Base-by-base conservation (phyloP, 2,888 invertebrate species). In the Ashinkailepas kermadecensis region DNA sequence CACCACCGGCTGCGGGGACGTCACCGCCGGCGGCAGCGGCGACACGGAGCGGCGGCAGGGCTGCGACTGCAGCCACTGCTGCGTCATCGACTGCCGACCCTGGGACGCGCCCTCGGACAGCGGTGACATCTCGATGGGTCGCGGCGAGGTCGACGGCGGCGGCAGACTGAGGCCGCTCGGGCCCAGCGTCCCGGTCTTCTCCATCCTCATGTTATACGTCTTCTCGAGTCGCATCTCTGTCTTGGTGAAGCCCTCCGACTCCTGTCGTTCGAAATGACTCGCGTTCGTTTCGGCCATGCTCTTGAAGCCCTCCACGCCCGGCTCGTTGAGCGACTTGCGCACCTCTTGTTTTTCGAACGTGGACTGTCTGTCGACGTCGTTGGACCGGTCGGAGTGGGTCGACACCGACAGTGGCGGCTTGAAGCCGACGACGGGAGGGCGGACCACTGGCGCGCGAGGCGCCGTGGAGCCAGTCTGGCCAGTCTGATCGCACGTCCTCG, bases 231-330 rank as follows among this genome's bases (percentile, higher is more conserved):
- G 56, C 74, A 56, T 74, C n/a, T 74, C 54, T 21, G 18, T 10
- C 74, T 54, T 74, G 74, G 74, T 74, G 21, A 10, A 54, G 11
- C 21, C 74, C 15, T 21, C 74, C 21, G 74, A 8, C 74, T 74
- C 54, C 21, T 74, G 39, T 15, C 74, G 56, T 11, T 56, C 23
- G 21, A 74, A 56, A 18, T 54, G 54, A 2, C 56, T 54, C 21
- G 74, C 13, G 18, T 56, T 21, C 21, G 21, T 56, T 56, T 54
- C 74, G 21, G 74, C 11, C 21, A 21, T 56, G 10, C 8, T 56
- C 83, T 83, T 62, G 83, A 83, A 80, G 84, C 84, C 78, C 80
- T 64, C 56, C 85, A 81, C 84, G 84, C 85, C 56, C 84, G 84
- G 56, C 9, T 23, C 21, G 56, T 74, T 23, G 21, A 74, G 74